Percentiles rank a stretch among this genome's conserved stretches.
phyloP scores from a whole-genome alignment of 2,797 vertebrate genomes.

The Kryptolebias ocellatus region DNA sequence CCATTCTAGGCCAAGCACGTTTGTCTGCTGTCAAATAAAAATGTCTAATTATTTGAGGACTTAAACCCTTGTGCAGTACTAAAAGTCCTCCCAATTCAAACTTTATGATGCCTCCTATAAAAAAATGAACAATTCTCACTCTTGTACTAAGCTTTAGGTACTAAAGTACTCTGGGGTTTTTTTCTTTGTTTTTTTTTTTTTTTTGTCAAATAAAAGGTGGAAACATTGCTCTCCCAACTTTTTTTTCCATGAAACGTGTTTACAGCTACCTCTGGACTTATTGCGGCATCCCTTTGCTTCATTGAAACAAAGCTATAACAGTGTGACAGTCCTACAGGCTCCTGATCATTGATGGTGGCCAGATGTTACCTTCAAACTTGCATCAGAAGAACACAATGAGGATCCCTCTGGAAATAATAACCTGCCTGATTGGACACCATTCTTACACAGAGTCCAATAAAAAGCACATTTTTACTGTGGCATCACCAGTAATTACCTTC shows the following conservation, averaged over 20 bases:
- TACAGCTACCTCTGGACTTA: conserved; percentile 21
- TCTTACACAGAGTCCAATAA: conserved; percentile 52
- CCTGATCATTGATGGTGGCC: conserved; percentile 44
- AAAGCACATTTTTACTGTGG: conserved; percentile 39
- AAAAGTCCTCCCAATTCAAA: conserved; percentile 35
- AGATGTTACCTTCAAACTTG: conserved; percentile 58
- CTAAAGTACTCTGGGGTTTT: conserved; percentile 3
- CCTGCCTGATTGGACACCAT: conserved; percentile 54
- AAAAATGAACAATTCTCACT: conserved; percentile 25
- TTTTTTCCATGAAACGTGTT: conserved; percentile 13
- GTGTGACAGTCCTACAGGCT: conserved; percentile 40
- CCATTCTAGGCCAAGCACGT: conserved; percentile 25
- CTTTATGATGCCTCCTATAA: conserved; percentile 34
- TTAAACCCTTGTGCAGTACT: conserved; percentile 30
- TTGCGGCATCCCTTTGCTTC: conserved; percentile 23
- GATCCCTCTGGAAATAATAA: conserved; percentile 52
- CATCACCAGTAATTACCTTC: conserved; percentile 39
- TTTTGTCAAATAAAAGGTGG: conserved; percentile 41
- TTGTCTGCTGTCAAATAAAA: conserved; percentile 54
- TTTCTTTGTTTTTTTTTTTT: conserved; percentile 7
- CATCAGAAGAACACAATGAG: conserved; percentile 24
- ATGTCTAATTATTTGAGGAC: conserved; percentile 52
- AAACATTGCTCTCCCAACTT: conserved; percentile 21
- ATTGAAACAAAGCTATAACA: conserved; percentile 21
- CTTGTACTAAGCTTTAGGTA: conserved; percentile 23